Conservation (phyloP, 1,140 invertebrate genomes). For the Linepithema humile region DNA sequence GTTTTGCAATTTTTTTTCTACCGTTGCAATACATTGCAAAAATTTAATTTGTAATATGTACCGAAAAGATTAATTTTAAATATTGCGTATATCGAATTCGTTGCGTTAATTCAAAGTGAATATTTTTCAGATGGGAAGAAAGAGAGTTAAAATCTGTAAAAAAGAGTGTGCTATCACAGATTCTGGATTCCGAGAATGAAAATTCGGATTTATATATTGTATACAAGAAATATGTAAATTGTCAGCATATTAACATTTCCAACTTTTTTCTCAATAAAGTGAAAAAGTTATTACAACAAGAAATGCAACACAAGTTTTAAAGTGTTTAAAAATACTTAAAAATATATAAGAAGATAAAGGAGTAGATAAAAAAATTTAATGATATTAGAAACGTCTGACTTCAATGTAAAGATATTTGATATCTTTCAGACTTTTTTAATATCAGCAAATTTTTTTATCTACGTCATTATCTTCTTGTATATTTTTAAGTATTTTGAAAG, state of each 20-base stretch:
- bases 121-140: constrained; percentile 29
- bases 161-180: constrained; percentile 10
- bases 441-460: too few relatives aligned
- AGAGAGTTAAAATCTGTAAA: not conserved
- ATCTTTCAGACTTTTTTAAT: too few relatives aligned
- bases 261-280: constrained; percentile 39
- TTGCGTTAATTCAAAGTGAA: not conserved
- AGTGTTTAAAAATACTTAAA: too few relatives aligned
- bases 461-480: too few relatives aligned
- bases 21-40: too few relatives aligned
- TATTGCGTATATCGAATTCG: not conserved
- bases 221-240: constrained; percentile 71
- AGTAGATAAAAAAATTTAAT: too few relatives aligned
- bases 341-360: too few relatives aligned
- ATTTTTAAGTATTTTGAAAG: too few relatives aligned
- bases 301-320: too few relatives aligned
- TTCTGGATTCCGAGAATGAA: not conserved
- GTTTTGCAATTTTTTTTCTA: too few relatives aligned
- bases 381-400: too few relatives aligned
- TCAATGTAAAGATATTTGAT: too few relatives aligned
- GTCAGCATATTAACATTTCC: constrained; percentile 59
- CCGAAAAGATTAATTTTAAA: not conserved
- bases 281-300: not conserved
- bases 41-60: not conserved
- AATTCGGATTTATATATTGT: constrained; percentile 34